Base-by-base conservation (phyloP, 2,888 invertebrate genomes). In the Tinea semifulvella region DNA sequence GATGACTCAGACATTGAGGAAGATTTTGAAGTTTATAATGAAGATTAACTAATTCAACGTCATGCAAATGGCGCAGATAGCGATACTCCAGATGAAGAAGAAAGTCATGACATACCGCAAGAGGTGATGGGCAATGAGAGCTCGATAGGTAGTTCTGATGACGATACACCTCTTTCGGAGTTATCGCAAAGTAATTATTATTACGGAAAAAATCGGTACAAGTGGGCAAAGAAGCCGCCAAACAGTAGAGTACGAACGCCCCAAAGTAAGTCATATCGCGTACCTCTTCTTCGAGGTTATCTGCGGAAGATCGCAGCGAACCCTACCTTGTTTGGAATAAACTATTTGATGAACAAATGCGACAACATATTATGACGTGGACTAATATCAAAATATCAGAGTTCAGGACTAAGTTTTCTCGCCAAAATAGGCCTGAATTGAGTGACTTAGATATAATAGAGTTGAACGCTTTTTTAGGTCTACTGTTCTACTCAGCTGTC, bases 121-220 rank as follows among this genome's bases (percentile, higher is more conserved):
- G 25, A 25, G 8, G 25, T 25, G 25, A 25, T 25, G 6, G 8
- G 25, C 25, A 6, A 25, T 25, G 25, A 25, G 8, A 25, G 25
- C 25, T 25, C 25, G 25, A 25, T 8, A 25, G 8, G 25, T 8
- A 25, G 25, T 25, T 25, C 25, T 25, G 25, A 7, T 25, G 25
- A 25, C 8, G 25, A 25, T 8, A 8, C 8, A 6, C 25, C 25
- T 7, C 8, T 25, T 25, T 25, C 25, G 8, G 25, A 25, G 25
- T 8, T 25, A 25, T 7, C 25, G 25, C 7, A 6, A 8, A 25
- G 7, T 7, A 25, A 25, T 25, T 25, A 25, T 8, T 25, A 25
- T 25, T 53, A 53, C 43, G 22, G 44, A 27, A 45, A 52, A 31
- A 50, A 46, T 47, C 13, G 46, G 19, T 49, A 31, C 46, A 48